A percentile compares a stretch with the other conserved stretches of the same genome.
These are phyloP conservation scores for Meles meles DNA, from an alignment of 2,113 vertebrate genomes.

Conservation along the genomic window DNA sequence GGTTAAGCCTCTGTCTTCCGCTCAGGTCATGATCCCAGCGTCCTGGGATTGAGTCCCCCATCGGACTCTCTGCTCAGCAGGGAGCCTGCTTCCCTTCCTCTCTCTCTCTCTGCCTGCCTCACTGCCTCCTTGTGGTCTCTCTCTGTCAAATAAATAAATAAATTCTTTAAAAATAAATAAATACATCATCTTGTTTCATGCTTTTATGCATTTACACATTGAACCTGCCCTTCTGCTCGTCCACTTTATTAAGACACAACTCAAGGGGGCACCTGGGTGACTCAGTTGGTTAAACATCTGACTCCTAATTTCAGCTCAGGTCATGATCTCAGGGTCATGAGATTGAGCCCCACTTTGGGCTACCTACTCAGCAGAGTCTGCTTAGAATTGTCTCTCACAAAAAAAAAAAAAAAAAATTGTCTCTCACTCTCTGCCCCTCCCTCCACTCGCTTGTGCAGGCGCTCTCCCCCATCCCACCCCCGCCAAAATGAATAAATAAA, in stretches of 20 bases:
- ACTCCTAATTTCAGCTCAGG: not conserved
- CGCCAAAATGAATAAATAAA: not conserved
- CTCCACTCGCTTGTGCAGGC: too few relatives aligned
- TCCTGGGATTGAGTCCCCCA: too few relatives aligned
- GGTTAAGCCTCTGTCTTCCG: too few relatives aligned
- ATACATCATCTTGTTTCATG: not conserved
- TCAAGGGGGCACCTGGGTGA: not conserved
- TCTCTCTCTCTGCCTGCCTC: too few relatives aligned
- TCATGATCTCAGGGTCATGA: not conserved
- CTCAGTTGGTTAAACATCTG: not conserved
- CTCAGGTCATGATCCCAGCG: too few relatives aligned
- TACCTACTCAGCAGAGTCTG: not conserved
- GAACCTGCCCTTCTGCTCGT: not conserved
- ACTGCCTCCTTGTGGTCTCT: too few relatives aligned
- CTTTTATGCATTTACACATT: not conserved
- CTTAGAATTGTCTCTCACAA: not conserved
- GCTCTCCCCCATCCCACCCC: rapidly evolving
- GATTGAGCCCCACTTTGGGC: not conserved
- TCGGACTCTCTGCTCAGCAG: too few relatives aligned
- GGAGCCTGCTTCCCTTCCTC: too few relatives aligned
- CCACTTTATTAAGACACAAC: not conserved
- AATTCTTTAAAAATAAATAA: too few relatives aligned
- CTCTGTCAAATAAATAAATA: too few relatives aligned
- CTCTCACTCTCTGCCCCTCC: not conserved
- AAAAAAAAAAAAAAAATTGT: too few relatives aligned